phyloP scores from a whole-genome alignment of 2,797 vertebrate genomes.

The Cephalopachus bancanus region DNA sequence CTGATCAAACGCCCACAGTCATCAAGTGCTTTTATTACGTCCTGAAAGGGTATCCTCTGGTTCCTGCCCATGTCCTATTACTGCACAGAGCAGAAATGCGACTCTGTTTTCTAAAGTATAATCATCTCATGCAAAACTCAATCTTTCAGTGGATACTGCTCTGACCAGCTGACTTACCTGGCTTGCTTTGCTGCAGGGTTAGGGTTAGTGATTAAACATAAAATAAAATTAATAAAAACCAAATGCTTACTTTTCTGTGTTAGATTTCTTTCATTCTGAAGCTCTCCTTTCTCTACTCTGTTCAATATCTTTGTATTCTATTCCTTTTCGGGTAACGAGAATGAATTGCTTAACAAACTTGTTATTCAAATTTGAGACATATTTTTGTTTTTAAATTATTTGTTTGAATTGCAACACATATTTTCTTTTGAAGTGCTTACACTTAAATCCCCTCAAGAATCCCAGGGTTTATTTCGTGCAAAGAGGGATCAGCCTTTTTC shows the following conservation, averaged over 20 bases:
- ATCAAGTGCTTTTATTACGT: neutral
- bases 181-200: neutral
- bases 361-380: neutral
- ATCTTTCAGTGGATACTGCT: neutral
- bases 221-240: neutral
- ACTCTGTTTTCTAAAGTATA: constrained; percentile 22
- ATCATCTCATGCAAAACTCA: neutral
- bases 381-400: neutral
- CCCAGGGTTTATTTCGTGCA: neutral
- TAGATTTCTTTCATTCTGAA: neutral
- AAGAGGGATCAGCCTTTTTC: neutral
- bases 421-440: constrained; percentile 1
- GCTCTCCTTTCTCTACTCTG: neutral
- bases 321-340: neutral
- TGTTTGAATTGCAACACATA: neutral
- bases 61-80: neutral
- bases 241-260: neutral
- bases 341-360: neutral
- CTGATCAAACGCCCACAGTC: constrained; percentile 64
- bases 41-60: constrained; percentile 49
- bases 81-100: neutral
- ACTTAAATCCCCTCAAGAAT: constrained; percentile 1
- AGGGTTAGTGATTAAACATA: neutral
- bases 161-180: neutral
- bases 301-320: neutral